phyloP scores from a whole-genome alignment of 1,140 invertebrate species.

The Trachymyrmex cornetzi region DNA sequence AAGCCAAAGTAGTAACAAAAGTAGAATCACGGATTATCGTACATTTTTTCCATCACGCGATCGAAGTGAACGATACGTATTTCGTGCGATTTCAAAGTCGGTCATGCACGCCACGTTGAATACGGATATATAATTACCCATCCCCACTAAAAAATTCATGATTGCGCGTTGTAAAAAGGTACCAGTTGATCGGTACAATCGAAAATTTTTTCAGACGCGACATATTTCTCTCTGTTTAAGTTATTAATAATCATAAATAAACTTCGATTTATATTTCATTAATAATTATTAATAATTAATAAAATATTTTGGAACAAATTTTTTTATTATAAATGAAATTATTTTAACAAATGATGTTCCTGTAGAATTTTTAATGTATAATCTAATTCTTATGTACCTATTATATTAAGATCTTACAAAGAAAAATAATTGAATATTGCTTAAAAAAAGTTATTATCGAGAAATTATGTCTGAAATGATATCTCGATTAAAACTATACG shows the following conservation, averaged over 20 bases:
- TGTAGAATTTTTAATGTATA: background rate
- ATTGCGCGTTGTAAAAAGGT: background rate
- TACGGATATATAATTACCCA: slow-evolving; percentile 29
- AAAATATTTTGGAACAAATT: background rate
- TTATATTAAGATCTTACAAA: background rate
- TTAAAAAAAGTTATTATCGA: background rate
- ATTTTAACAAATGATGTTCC: slow-evolving; percentile 3
- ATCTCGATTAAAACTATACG: background rate
- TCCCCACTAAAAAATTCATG: slow-evolving; percentile 21
- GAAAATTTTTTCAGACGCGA: background rate
- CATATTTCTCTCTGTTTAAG: background rate
- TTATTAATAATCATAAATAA: too few relatives aligned
- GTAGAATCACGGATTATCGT: slow-evolving; percentile 13
- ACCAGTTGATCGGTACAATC: background rate
- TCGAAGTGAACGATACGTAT: slow-evolving; percentile 58
- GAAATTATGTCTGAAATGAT: background rate
- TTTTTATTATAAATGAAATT: background rate
- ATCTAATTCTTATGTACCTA: background rate
- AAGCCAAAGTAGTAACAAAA: slow-evolving; percentile 28
- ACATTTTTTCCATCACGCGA: slow-evolving; percentile 24
- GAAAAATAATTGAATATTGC: background rate
- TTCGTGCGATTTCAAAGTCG: slow-evolving; percentile 51
- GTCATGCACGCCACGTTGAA: slow-evolving; percentile 32
- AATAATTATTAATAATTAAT: too few relatives aligned
- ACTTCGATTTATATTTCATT: background rate